Base-by-base conservation (phyloP, 1,140 invertebrate genomes). In the Olivierus martensii region DNA sequence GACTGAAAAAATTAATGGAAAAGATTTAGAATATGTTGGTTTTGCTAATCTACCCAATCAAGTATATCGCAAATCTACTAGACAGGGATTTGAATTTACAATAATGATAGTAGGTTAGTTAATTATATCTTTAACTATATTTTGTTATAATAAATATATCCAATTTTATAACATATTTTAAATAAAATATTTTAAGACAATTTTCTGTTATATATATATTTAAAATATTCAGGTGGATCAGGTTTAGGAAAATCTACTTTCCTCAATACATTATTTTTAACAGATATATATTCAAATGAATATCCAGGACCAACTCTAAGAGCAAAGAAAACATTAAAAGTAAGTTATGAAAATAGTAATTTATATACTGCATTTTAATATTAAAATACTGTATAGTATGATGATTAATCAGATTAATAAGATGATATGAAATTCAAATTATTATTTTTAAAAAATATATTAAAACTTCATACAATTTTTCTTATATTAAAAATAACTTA, bases 191-290 rank as follows among this genome's bases (percentile, higher is more conserved):
- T n/a, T n/a, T n/a, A n/a, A n/a, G n/a, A n/a, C n/a, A n/a, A n/a
- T n/a, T n/a, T n/a, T n/a, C 4, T 37, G 15, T 21, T 38, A n/a
- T 49, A 18, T 60, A 75, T 0, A 75, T 76, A 72, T 69, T 77
- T n/a, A n/a, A n/a, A n/a, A n/a, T n/a, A n/a, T 58, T 67, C 74
- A 81, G 89, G 88, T 61, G 91, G 96, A 73, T 92, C 90, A 19
- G 95, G 95, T 11, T 73, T 98, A 28, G 96, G 96, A 22, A 99
- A 99, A 73, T 97, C 93, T 10, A 99, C 96, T 9, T 75, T 99
- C 62, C 94, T 99, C 66, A 99, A 99, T 73, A 97, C 95, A n/a
- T 84, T 99, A 79, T 99, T 99, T 73, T 75, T 99, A 46, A 85
- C 94, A 52, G 96, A 99, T 62, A 87, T 96, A 61, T 94, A 96